These are phyloP conservation scores for Callionymus lyra DNA, from an alignment of 2,113 vertebrate species.

Conservation along the genomic window DNA sequence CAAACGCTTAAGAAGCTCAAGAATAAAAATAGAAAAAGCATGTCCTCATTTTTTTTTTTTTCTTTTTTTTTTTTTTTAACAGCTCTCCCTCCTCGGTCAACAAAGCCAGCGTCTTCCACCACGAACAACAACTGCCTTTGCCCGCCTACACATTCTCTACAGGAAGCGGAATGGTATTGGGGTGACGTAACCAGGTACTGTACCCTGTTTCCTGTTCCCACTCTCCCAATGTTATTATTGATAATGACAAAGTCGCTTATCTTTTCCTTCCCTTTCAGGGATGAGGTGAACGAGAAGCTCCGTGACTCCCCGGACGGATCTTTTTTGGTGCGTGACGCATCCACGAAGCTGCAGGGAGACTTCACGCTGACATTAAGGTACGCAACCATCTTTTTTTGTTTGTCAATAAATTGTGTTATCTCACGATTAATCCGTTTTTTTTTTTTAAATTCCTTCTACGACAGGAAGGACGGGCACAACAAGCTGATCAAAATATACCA, in stretches of 20 bases:
- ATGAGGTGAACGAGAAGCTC: conserved; percentile 92
- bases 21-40: too few relatives aligned
- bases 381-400: conserved; percentile 6
- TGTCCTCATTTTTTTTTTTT: background rate
- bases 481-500: conserved; percentile 96
- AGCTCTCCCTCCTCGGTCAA: conserved; percentile 91
- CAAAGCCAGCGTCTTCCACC: conserved; percentile 75
- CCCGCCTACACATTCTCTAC: conserved; percentile 64
- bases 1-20: too few relatives aligned
- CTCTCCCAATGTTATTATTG: background rate
- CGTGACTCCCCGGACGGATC: conserved; percentile 87
- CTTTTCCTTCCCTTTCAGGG: conserved; percentile 62
- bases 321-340: conserved; percentile 90
- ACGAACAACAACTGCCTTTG: conserved; percentile 73
- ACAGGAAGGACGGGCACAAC: conserved; percentile 93
- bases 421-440: background rate
- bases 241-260: background rate
- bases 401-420: too few relatives aligned
- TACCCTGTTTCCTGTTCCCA: background rate
- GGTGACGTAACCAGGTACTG: conserved; percentile 88
- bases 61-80: conserved; percentile 19
- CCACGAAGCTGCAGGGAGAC: conserved; percentile 89
- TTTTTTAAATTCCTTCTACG: background rate
- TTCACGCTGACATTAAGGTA: conserved; percentile 88
- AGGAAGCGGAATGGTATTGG: conserved; percentile 96